phyloP scores from a whole-genome alignment of 2,113 vertebrate species.

The Lagenorhynchus albirostris region DNA sequence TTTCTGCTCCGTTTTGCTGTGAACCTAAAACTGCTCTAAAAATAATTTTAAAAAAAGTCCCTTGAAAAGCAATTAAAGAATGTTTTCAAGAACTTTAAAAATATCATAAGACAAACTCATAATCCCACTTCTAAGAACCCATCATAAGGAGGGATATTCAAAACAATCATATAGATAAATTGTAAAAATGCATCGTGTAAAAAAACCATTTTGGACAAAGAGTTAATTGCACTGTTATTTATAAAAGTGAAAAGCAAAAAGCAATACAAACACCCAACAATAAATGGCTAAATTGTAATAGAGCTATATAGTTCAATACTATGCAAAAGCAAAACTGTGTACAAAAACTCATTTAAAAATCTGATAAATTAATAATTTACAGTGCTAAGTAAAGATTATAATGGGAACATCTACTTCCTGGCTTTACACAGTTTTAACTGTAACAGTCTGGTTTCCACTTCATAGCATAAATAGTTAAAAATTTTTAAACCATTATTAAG shows the following conservation, averaged over 20 bases:
- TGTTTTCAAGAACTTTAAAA: not conserved
- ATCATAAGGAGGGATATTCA: not conserved
- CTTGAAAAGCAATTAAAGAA: not conserved
- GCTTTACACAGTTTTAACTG: not conserved
- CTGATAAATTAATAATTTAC: not conserved
- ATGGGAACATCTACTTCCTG: not conserved
- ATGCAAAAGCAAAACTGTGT: not conserved
- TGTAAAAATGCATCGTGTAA: not conserved
- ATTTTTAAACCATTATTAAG: not conserved
- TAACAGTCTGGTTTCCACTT: not conserved
- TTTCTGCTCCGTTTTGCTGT: not conserved
- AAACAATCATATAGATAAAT: not conserved
- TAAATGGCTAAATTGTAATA: not conserved
- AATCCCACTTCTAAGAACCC: not conserved
- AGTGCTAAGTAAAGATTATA: not conserved
- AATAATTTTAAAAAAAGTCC: not conserved
- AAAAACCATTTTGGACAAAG: not conserved
- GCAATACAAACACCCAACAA: not conserved
- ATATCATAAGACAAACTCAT: not conserved
- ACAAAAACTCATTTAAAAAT: not conserved
- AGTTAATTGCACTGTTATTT: not conserved
- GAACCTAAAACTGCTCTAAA: not conserved
- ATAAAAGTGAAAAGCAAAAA: not conserved
- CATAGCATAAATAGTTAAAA: not conserved
- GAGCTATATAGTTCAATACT: not conserved